phyloP scores from a whole-genome alignment of 2,797 vertebrate genomes.

The Gymnopithys bicolor region DNA sequence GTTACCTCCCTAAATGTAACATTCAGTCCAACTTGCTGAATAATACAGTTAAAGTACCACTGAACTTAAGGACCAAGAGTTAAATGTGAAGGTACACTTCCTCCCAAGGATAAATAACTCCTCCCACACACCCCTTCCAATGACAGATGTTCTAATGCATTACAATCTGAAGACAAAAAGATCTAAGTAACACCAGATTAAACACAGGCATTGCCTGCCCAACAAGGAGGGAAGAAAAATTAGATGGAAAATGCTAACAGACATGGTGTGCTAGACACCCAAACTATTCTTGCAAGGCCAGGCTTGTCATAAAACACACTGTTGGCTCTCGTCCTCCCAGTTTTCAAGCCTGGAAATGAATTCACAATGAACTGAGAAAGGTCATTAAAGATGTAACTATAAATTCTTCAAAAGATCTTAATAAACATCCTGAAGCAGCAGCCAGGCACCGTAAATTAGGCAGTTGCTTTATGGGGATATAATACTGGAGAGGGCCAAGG shows the following conservation, averaged over 20 bases:
- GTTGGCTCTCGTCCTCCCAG: neutral
- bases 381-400: neutral
- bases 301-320: neutral
- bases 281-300: neutral
- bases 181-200: neutral
- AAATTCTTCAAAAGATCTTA: neutral
- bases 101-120: neutral
- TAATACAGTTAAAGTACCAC: neutral
- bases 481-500: neutral
- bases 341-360: neutral
- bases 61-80: neutral
- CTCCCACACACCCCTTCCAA: neutral
- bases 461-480: neutral
- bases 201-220: neutral
- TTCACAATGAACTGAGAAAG: neutral
- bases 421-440: neutral
- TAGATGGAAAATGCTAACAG: neutral
- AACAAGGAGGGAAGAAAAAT: neutral
- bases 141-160: accelerated
- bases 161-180: neutral
- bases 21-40: neutral
- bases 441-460: neutral
- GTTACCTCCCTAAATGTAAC: neutral
- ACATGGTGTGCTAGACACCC: neutral
- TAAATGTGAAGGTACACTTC: neutral